A percentile compares a stretch with the other conserved stretches of the same genome.
Conservation (phyloP, 2,888 invertebrate genomes). For the Calliscelio sp. region DNA sequence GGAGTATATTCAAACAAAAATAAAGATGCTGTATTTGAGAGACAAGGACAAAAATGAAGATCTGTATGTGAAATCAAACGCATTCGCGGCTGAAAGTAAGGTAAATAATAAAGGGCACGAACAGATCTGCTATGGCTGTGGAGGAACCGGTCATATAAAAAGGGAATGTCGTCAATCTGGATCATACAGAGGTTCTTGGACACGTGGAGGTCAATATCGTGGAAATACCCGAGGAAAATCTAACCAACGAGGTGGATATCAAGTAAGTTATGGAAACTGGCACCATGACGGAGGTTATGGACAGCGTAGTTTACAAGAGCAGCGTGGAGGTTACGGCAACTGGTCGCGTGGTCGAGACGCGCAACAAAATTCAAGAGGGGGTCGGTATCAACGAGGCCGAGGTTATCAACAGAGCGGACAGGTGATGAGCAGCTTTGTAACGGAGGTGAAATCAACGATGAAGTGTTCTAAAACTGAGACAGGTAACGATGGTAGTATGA, state of each 20-base stretch:
- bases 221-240: background rate
- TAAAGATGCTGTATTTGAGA: slow-evolving; percentile 61
- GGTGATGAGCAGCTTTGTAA: slow-evolving; percentile 2
- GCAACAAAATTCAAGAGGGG: background rate
- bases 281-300: background rate
- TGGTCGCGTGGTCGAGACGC: background rate
- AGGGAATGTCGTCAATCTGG: background rate
- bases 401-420: slow-evolving; percentile 18
- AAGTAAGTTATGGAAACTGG: background rate
- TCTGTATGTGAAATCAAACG: slow-evolving; percentile 48
- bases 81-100: slow-evolving; percentile 51
- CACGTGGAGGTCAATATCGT: background rate
- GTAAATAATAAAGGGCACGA: background rate
- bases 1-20: slow-evolving; percentile 78
- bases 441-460: background rate
- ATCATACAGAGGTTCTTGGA: background rate
- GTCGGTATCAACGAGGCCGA: slow-evolving; percentile 19
- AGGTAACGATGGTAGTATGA: background rate
- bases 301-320: background rate
- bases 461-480: background rate
- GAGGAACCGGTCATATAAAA: background rate
- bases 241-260: background rate
- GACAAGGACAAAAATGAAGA: slow-evolving; percentile 5
- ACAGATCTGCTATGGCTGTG: background rate
- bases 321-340: background rate